These are phyloP conservation scores for Melanostoma mellinum DNA, from an alignment of 2,888 invertebrate genomes.

Conservation along the genomic window DNA sequence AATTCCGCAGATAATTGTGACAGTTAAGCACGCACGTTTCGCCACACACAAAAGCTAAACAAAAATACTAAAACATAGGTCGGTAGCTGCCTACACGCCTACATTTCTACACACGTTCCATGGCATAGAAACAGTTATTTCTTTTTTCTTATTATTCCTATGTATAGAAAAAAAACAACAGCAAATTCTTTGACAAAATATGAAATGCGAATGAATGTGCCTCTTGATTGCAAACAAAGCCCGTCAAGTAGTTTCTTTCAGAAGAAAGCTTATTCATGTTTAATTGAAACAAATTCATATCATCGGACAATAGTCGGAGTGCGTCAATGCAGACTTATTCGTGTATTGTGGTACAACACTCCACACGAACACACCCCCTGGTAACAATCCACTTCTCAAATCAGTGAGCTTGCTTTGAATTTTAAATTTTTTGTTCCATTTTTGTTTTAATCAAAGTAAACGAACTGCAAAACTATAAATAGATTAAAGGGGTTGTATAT, in stretches of 20 bases:
- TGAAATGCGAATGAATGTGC: no score
- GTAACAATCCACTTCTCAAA: no score
- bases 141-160: no score
- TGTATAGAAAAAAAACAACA: no score
- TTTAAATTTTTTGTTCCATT: no score
- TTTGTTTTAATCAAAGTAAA: neutral
- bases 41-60: conserved; percentile 34
- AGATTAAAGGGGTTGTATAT: conserved; percentile 7
- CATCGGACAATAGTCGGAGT: conserved; percentile 47
- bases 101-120: conserved; percentile 1
- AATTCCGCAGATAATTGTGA: conserved; percentile 55
- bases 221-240: no score
- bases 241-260: neutral
- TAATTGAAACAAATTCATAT: conserved; percentile 49
- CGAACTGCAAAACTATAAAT: conserved; percentile 61
- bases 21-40: conserved; percentile 52
- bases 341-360: neutral
- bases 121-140: neutral
- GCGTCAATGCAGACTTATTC: conserved; percentile 52
- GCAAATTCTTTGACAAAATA: no score
- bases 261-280: conserved; percentile 18
- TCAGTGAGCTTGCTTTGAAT: no score
- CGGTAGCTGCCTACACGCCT: neutral
- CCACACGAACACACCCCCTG: neutral
- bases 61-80: neutral